Evolutionary conservation across 2,888 invertebrate genomes (phyloP).

Genomic region (Metallyticus violacea): DNA sequence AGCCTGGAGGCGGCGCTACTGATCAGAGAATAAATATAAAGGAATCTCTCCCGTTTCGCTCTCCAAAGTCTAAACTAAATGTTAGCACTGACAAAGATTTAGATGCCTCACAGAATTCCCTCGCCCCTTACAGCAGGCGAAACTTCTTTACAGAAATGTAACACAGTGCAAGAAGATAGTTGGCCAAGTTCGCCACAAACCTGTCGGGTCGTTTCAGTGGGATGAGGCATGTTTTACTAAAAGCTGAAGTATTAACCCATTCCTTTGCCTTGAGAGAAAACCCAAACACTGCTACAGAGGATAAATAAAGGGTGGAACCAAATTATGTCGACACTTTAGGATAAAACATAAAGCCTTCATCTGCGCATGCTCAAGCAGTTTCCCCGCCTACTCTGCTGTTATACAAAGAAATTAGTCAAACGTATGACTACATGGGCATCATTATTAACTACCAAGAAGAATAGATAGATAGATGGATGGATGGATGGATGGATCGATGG

Average conservation of each 20-base stretch:
- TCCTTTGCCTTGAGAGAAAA: neutral
- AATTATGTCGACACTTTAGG: neutral
- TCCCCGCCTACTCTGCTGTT: no score
- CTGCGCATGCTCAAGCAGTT: no score
- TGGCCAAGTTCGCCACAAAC: slow-evolving; percentile 6
- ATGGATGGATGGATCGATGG: no score
- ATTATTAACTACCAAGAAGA: no score
- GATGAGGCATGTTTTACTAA: neutral
- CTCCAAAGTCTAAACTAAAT: neutral
- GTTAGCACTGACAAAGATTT: neutral
- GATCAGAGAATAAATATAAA: neutral
- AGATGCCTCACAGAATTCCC: no score
- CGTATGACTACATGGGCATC: no score
- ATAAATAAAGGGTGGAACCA: neutral
- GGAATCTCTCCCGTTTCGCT: neutral
- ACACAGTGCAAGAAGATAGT: neutral
- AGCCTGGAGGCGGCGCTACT: neutral
- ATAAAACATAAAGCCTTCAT: no score
- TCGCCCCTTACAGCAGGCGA: no score
- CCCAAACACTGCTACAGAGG: neutral
- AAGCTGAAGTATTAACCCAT: slow-evolving; percentile 5
- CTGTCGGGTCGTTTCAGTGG: neutral
- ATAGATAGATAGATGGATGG: no score
- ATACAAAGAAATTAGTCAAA: no score
- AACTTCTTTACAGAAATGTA: neutral